Percentiles rank a stretch among this genome's conserved stretches.
Conservation (phyloP, 1,140 invertebrate species). For the Micrasema minimum region DNA sequence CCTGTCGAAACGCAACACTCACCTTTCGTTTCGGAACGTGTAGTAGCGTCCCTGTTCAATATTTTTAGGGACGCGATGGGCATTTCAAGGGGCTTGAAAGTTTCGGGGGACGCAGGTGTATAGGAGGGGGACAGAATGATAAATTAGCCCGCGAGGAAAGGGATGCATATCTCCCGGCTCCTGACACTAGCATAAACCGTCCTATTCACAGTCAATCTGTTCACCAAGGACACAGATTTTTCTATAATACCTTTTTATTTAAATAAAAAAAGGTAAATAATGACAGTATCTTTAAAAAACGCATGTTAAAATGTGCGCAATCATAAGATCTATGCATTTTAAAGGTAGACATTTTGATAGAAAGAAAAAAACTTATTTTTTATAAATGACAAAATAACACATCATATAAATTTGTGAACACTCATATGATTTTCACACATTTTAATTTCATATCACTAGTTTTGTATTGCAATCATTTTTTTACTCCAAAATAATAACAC, state of each 20-base stretch:
- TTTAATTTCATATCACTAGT: too few species aligned
- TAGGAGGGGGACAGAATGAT: conserved; percentile 12
- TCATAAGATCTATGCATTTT: too few species aligned
- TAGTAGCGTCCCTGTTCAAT: conserved; percentile 14
- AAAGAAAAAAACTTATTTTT: too few species aligned
- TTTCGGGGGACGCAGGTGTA: conserved; percentile 32
- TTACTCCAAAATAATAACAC: too few species aligned
- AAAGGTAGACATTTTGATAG: too few species aligned
- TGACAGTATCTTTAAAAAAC: neutral
- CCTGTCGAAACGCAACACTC: too few species aligned
- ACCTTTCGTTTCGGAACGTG: too few species aligned
- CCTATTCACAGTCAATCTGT: neutral
- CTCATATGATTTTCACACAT: too few species aligned
- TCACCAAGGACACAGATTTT: neutral
- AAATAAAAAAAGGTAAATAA: neutral
- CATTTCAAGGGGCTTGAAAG: conserved; percentile 14
- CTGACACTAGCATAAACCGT: neutral
- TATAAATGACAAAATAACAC: too few species aligned
- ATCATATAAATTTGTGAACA: too few species aligned
- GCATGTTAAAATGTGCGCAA: neutral
- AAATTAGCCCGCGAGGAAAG: conserved; percentile 25
- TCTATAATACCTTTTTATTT: neutral
- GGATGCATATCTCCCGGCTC: neutral
- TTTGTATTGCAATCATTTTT: too few species aligned
- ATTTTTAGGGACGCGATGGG: conserved; percentile 23